Evolutionary conservation across 2,797 vertebrate genomes (phyloP).

Genomic region (Enteromius unitaeniatus): DNA sequence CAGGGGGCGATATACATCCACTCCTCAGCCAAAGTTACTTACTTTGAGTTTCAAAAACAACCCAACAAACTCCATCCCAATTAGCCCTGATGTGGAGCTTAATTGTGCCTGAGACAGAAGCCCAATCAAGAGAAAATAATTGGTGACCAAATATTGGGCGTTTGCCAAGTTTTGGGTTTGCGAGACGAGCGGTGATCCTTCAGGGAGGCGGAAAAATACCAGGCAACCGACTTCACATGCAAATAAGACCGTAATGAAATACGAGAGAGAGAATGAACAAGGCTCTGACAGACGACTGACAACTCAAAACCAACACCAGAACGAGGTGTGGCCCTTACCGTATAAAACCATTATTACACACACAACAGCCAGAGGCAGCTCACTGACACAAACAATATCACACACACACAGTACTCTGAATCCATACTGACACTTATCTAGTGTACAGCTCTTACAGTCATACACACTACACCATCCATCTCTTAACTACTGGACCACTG

Average conservation of each 20-base stretch:
- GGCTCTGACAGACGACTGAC: conserved; percentile 21
- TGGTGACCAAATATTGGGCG: conserved; percentile 47
- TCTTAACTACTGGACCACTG: background rate
- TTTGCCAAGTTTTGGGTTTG: conserved; percentile 39
- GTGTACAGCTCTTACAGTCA: too few relatives aligned
- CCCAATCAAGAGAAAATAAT: conserved; percentile 43
- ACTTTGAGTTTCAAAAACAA: background rate
- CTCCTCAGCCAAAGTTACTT: background rate
- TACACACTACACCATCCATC: too few relatives aligned
- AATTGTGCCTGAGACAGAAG: conserved; percentile 35
- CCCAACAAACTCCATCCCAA: conserved; percentile 16
- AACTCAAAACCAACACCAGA: background rate
- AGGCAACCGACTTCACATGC: conserved; percentile 8
- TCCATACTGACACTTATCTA: background rate
- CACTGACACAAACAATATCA: background rate
- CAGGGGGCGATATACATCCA: background rate
- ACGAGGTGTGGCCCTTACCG: background rate
- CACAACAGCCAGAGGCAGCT: background rate
- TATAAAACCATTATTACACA: conserved; percentile 8
- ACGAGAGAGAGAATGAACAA: conserved; percentile 2
- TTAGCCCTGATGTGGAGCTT: conserved; percentile 27
- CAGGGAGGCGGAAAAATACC: conserved; percentile 38
- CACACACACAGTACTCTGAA: background rate
- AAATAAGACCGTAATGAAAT: conserved; percentile 38
- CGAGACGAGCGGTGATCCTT: conserved; percentile 19